Percentiles rank a stretch among this genome's conserved stretches.
Evolutionary conservation across 2,797 vertebrate species (phyloP).

Genomic region (Ctenopoma kingsleyae): DNA sequence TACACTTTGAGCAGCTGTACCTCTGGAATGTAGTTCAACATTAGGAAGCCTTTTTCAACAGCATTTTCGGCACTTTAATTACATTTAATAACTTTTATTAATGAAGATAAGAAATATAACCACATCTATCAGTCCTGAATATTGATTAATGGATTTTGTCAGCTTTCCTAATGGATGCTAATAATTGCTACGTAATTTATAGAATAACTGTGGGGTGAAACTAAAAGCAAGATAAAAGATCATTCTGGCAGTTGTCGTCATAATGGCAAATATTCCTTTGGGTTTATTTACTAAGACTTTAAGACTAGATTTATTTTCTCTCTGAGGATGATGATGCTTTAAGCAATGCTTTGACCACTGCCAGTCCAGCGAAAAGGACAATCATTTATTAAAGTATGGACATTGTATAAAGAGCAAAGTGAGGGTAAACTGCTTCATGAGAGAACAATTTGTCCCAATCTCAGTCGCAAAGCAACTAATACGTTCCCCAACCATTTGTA

Average conservation of each 20-base stretch:
- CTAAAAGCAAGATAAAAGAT: slow-evolving; percentile 18
- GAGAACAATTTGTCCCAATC: slow-evolving; percentile 15
- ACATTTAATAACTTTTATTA: slow-evolving; percentile 56
- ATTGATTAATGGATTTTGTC: slow-evolving; percentile 49
- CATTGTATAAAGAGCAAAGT: slow-evolving; percentile 22
- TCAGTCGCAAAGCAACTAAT: background rate
- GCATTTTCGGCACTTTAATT: slow-evolving; percentile 53
- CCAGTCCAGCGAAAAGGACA: slow-evolving; percentile 11
- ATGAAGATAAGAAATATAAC: slow-evolving; percentile 54
- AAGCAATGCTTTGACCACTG: slow-evolving; percentile 21
- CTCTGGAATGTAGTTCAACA: slow-evolving; percentile 54
- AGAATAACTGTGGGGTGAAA: slow-evolving; percentile 4
- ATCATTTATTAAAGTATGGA: slow-evolving; percentile 25
- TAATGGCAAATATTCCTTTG: slow-evolving; percentile 33
- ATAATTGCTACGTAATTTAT: slow-evolving; percentile 26
- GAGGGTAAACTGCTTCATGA: slow-evolving; percentile 19
- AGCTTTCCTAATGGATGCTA: slow-evolving; percentile 11
- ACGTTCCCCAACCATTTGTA: no score
- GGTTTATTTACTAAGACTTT: slow-evolving; percentile 20
- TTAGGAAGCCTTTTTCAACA: slow-evolving; percentile 33
- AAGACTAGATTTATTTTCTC: slow-evolving; percentile 23
- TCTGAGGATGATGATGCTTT: slow-evolving; percentile 11
- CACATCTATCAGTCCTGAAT: slow-evolving; percentile 38
- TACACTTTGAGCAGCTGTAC: slow-evolving; percentile 66
- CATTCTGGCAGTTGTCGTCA: slow-evolving; percentile 18